Base-by-base conservation (phyloP, 2,888 invertebrate species). In the Microctonus hyperodae region DNA sequence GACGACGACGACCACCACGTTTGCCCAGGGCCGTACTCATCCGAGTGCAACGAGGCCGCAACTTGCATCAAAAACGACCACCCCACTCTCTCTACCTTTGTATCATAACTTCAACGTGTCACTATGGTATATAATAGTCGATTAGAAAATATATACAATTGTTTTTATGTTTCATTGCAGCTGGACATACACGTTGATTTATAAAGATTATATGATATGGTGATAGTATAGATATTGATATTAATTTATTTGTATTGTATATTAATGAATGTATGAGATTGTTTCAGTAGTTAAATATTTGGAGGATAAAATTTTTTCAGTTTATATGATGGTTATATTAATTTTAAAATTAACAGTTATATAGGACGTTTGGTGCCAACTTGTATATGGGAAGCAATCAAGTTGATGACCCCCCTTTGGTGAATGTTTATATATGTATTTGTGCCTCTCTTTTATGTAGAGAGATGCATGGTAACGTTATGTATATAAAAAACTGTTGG, bases 21-120 rank as follows among this genome's bases (percentile, higher is more conserved):
- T 44, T 70, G 67, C 66, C 70, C 73, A 73, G 73, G 71, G 73
- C 71, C 73, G 73, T 69, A 71, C 57, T 57, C 64, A 64, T 61
- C 50, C 64, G 51, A 69, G 65, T 71, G 71, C 71, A 71, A 67
- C 69, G 71, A 70, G 71, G 73, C 68, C 69, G 67, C n/a, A n/a
- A 64, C 65, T 64, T 65, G 69, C 66, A 65, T 48, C 63, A 60
- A 61, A 44, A 16, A 62, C 69, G 16, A n/a, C 25, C 35, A 22
- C 60, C 33, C 48, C 33, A 22, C 60, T 35, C 48, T 35, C 48
- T 20, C 35, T 53, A 37, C 59, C 37, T 28, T 51, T 28, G 40
- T 58, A 23, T 6, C 37, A n/a, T 23, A 16, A 44, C 16, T 55
- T 31, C 33, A 55, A 31, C 31, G 33, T 31, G 31, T 55, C 33